Evolutionary conservation across 2,888 invertebrate species (phyloP), one percentile per base, ranked within the genome.

Genomic region (Rhagophthalmus giganteus): DNA sequence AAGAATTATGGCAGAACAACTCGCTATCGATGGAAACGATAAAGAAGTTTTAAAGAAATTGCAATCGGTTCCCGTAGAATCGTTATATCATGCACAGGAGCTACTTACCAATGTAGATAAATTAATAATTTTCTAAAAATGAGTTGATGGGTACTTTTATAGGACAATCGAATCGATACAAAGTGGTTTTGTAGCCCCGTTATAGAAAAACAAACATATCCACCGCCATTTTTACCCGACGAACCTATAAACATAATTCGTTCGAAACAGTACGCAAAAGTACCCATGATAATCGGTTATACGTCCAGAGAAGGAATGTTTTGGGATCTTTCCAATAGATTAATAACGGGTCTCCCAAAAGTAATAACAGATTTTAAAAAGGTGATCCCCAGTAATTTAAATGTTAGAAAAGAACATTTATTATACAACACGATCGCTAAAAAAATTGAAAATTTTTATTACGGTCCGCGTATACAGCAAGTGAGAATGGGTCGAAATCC

Each of bases 41-140:
- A 60, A 65, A 3, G 63, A 68, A 2, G 64, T 77, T 1, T 63
- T 76, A 12, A 62, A 69, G 9, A 69, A 73, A 61, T 58, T 79
- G 8, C 69, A 65, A 32, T 6, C 25, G 5, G n/a, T 56, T 1
- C 30, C 54, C 7, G 40, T 39, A 5, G 38, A 54, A 11, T 26
- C 38, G 20, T 42, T 59, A 10, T 47, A 41, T 15, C 32, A 49
- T 25, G 54, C 49, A 9, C 60, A 60, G 32, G 53, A 55, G 24
- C 42, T 44, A 34, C 44, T 59, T n/a, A 55, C 58, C 27, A 45
- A 51, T 35, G 60, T 60, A 45, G 31, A 27, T 13, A 14, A 12
- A 30, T 4, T 30, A 12, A 9, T 10, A 5, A n/a, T 8, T 24
- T 20, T 8, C 7, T 16, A 9, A 4, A 16, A 4, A 5, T n/a